Evolutionary conservation across 1,140 invertebrate genomes (phyloP).

Genomic region (Aleiodes sp.): DNA sequence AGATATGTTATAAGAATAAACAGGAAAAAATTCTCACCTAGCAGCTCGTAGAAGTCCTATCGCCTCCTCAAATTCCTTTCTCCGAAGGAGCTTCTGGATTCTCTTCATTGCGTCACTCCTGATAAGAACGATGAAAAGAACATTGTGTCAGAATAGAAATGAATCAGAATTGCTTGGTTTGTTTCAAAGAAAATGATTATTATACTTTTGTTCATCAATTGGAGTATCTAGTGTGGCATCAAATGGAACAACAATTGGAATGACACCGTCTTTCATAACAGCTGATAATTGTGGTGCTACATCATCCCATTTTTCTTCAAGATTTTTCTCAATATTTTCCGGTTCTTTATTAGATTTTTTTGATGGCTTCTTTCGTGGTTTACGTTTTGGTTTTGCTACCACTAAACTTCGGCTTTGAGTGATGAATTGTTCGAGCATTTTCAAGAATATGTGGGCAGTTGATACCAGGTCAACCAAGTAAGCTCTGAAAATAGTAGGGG

Average conservation of each 20-base stretch:
- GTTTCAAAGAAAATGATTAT: conserved; percentile 16
- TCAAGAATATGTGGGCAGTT: conserved; percentile 90
- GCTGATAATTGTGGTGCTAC: conserved; percentile 75
- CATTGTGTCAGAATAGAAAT: conserved; percentile 22
- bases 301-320: conserved; percentile 79
- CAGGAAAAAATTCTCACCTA: conserved; percentile 70
- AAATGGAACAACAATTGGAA: conserved; percentile 80
- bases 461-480: conserved; percentile 90
- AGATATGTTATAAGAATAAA: conserved; percentile 21
- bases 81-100: conserved; percentile 81
- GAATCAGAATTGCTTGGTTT: conserved; percentile 13
- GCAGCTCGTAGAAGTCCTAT: conserved; percentile 84
- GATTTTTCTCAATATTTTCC: conserved; percentile 47
- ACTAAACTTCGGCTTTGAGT: conserved; percentile 75
- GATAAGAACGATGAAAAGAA: conserved; percentile 53
- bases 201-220: conserved; percentile 90
- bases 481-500: conserved; percentile 63
- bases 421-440: conserved; percentile 87
- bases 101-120: conserved; percentile 87
- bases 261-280: conserved; percentile 69
- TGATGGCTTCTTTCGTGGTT: conserved; percentile 67
- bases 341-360: conserved; percentile 54
- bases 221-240: conserved; percentile 84
- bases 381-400: conserved; percentile 73
- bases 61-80: conserved; percentile 77